These are phyloP conservation scores for Halichondria panicea DNA, from an alignment of 37 sponge, comb jelly and placozoan genomes.

Conservation along the genomic window DNA sequence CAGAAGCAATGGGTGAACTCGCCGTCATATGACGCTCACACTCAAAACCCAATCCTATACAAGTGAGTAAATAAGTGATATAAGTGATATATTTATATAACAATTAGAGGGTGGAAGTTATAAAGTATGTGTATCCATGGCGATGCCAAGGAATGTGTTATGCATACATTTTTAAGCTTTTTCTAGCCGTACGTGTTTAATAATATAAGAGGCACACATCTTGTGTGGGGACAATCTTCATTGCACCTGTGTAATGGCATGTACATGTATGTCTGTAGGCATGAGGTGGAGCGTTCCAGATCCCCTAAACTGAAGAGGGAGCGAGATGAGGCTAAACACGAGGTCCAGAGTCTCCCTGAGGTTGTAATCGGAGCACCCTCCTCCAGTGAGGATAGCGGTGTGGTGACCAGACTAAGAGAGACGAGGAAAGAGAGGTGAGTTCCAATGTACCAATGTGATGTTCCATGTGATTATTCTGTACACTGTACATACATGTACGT, in stretches of 20 bases:
- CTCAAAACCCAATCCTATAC: constrained; percentile 50
- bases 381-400: constrained; percentile 4
- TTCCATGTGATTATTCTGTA: background rate
- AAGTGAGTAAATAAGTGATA: constrained; percentile 25
- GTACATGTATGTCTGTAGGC: background rate
- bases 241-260: background rate
- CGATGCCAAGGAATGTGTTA: no score
- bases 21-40: constrained; percentile 19
- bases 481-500: background rate
- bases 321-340: constrained; percentile 12
- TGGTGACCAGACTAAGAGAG: constrained; percentile 14
- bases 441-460: background rate
- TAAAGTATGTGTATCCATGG: background rate
- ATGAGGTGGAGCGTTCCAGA: constrained; percentile 1
- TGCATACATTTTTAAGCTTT: no score
- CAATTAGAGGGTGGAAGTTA: background rate
- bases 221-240: background rate
- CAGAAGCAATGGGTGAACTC: constrained; percentile 53
- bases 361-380: no score
- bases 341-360: constrained; percentile 47
- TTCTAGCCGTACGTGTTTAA: no score
- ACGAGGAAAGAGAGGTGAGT: constrained; percentile 44
- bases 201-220: background rate
- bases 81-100: background rate
- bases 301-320: background rate